A percentile compares a stretch with the other conserved stretches of the same genome.
Evolutionary conservation across 2,113 vertebrate genomes (phyloP).

Genomic region (Todiramphus saurophagus): DNA sequence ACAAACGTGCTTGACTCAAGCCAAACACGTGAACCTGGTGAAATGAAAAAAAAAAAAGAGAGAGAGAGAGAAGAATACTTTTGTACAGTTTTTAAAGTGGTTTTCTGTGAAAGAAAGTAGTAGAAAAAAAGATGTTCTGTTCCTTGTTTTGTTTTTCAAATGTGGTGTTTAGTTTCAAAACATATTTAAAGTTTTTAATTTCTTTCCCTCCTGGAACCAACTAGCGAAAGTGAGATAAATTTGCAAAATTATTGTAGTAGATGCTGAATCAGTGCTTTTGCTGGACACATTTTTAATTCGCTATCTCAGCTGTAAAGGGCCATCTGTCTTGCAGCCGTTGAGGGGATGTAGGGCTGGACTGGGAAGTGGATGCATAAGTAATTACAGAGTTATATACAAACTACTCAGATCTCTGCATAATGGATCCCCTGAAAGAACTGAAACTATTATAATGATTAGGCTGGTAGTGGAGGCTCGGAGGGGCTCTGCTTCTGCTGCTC

Average conservation of each 20-base stretch:
- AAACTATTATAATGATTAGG: conserved; percentile 36
- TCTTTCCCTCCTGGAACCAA: neutral
- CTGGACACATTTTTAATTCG: neutral
- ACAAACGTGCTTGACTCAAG: neutral
- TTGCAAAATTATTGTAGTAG: neutral
- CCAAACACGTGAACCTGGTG: neutral
- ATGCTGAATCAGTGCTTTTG: conserved; percentile 48
- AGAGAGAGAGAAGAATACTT: neutral
- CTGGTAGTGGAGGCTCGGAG: neutral
- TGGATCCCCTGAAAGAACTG: conserved; percentile 47
- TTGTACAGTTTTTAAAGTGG: neutral
- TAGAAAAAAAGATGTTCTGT: neutral
- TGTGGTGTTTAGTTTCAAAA: neutral
- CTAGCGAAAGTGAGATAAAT: neutral
- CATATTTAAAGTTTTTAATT: neutral
- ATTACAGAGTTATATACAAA: conserved; percentile 32
- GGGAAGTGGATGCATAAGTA: conserved; percentile 35
- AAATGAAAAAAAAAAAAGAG: neutral
- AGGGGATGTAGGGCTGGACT: conserved; percentile 8
- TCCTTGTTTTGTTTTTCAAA: neutral
- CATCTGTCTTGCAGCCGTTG: conserved; percentile 48
- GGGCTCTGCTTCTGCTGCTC: conserved; percentile 45
- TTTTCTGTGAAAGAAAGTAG: neutral
- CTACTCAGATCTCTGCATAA: conserved; percentile 33
- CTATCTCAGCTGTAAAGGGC: conserved; percentile 42